A percentile compares a stretch with the other conserved stretches of the same genome.
phyloP scores from a whole-genome alignment of 2,113 vertebrate genomes.

The Cinclus cinclus region DNA sequence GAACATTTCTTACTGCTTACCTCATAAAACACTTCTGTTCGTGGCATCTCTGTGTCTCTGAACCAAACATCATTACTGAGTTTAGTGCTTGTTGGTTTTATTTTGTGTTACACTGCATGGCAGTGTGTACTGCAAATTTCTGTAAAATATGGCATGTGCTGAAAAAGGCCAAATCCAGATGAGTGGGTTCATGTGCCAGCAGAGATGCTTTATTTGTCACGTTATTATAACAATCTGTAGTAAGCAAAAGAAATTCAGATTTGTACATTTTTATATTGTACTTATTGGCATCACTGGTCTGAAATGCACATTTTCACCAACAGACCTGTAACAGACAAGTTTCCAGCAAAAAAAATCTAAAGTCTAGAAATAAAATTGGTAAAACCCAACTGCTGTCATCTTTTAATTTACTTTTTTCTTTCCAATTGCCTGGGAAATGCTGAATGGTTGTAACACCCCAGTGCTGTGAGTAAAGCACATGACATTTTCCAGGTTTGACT shows the following conservation, averaged over 20 bases:
- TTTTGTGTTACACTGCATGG: slow-evolving; percentile 55
- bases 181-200: slow-evolving; percentile 69
- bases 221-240: slow-evolving; percentile 70
- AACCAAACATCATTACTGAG: slow-evolving; percentile 70
- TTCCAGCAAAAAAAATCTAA: slow-evolving; percentile 73
- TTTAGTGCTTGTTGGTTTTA: slow-evolving; percentile 64
- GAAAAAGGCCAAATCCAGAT: slow-evolving; percentile 75
- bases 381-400: slow-evolving; percentile 51
- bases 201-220: slow-evolving; percentile 73
- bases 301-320: slow-evolving; percentile 83
- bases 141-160: slow-evolving; percentile 59
- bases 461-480: background rate
- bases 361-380: slow-evolving; percentile 84
- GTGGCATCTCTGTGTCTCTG: slow-evolving; percentile 69
- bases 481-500: background rate
- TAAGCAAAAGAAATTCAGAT: slow-evolving; percentile 67
- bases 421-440: background rate
- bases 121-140: slow-evolving; percentile 54
- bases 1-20: slow-evolving; percentile 80
- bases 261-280: slow-evolving; percentile 70
- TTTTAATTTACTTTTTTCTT: background rate
- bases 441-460: background rate
- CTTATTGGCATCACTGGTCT: slow-evolving; percentile 78
- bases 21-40: slow-evolving; percentile 78
- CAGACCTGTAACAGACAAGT: slow-evolving; percentile 80